phyloP scores from a whole-genome alignment of 2,797 vertebrate species.

The Mormyrus hasselquistii region DNA sequence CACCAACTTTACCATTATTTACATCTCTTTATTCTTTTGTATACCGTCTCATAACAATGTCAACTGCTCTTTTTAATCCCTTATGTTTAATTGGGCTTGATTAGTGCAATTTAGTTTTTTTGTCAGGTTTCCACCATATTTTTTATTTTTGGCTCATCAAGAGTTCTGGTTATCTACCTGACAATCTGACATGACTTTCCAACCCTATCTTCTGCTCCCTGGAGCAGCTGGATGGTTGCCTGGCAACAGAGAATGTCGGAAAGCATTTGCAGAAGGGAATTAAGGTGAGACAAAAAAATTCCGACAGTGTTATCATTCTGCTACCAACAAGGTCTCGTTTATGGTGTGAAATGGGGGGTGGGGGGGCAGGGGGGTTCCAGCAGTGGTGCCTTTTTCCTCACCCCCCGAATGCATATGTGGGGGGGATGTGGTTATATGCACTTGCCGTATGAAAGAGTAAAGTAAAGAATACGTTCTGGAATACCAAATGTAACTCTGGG shows the following conservation, averaged over 20 bases:
- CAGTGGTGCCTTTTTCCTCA: background rate
- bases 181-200: constrained; percentile 26
- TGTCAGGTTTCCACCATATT: background rate
- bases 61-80: background rate
- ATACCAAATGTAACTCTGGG: background rate
- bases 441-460: background rate
- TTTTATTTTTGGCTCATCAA: constrained; percentile 9
- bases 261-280: constrained; percentile 14
- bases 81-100: background rate
- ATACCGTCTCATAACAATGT: background rate
- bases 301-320: background rate
- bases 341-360: background rate
- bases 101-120: background rate
- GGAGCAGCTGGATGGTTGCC: constrained; percentile 33
- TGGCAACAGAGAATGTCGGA: constrained; percentile 36
- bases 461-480: background rate
- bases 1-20: background rate
- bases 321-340: background rate
- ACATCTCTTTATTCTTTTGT: background rate
- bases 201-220: constrained; percentile 32
- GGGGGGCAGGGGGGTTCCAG: background rate
- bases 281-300: constrained; percentile 14
- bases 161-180: constrained; percentile 29
- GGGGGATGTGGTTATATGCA: background rate
- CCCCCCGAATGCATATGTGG: background rate